Base-by-base conservation (phyloP, 2,888 invertebrate genomes). In the Scelioninae gen. 2 region DNA sequence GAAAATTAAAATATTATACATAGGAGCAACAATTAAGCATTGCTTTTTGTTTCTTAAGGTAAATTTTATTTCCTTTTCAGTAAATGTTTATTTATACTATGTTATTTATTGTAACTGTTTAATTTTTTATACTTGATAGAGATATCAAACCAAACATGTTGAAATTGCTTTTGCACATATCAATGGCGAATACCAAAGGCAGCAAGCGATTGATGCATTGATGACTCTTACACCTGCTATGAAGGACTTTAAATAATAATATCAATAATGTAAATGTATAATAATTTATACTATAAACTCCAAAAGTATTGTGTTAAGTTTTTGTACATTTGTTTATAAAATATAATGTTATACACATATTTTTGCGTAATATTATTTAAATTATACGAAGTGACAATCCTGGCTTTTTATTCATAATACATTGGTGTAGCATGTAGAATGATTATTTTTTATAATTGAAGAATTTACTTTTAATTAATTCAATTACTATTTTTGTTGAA, bases 21-120 rank as follows among this genome's bases (percentile, higher is more conserved):
- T 91, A 1, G 94, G 94, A 16, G 94, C 94, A 2, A 93, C 94
- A 11, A 88, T 95, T 57, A 92, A 91, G 85, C 93, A 94, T 76
- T 93, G 94, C 85, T 94, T 92, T 81, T 90, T 90, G 77, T 93
- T 91, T 81, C 90, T 94, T 15, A 83, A 84, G 81, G 87, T 87
- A 78, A 79, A 77, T 68, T 16, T 33, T n/a, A n/a, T n/a, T n/a
- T n/a, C n/a, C n/a, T n/a, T n/a, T n/a, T n/a, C n/a, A n/a, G n/a
- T n/a, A n/a, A n/a, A n/a, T n/a, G n/a, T n/a, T n/a, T n/a, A n/a
- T n/a, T n/a, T n/a, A n/a, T n/a, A 39, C 7, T 33, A 46, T 3
- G 13, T 46, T 1, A 46, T 11, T 46, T 46, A 33, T 2, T 4
- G 33, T 33, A 33, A 33, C 9, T 33, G 3, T 4, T 33, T 10